Evolutionary conservation across 2,888 invertebrate species (phyloP).

Genomic region (Punctoribates punctum): DNA sequence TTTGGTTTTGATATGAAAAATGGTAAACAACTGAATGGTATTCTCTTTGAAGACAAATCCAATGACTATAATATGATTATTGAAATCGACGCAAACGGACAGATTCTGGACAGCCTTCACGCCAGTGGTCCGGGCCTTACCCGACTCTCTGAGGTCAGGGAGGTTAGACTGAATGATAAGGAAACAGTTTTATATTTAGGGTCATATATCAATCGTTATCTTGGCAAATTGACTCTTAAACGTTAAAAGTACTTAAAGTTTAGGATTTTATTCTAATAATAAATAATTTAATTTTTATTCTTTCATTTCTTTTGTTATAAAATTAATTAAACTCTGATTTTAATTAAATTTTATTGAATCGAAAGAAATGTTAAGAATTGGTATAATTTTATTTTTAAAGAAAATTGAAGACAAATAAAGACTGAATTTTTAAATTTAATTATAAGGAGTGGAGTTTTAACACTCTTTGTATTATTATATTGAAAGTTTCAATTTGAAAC

Average conservation of each 20-base stretch:
- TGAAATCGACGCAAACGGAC: slow-evolving; percentile 25
- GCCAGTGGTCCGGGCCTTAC: slow-evolving; percentile 51
- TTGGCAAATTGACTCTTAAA: slow-evolving; percentile 16
- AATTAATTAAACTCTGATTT: too few relatives aligned
- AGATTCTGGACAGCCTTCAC: slow-evolving; percentile 21
- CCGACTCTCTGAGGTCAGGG: slow-evolving; percentile 52
- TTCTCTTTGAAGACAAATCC: neutral
- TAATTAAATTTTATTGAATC: neutral
- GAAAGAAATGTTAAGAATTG: neutral
- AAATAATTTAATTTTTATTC: too few relatives aligned
- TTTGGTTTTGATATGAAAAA: neutral
- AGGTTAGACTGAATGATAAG: slow-evolving; percentile 41
- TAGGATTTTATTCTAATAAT: neutral
- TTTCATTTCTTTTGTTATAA: too few relatives aligned
- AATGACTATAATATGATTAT: neutral
- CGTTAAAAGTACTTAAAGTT: neutral
- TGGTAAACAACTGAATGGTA: neutral
- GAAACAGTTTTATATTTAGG: slow-evolving; percentile 36
- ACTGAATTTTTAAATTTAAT: too few relatives aligned
- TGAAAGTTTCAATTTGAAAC: too few relatives aligned
- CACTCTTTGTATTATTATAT: too few relatives aligned
- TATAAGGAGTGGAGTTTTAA: too few relatives aligned
- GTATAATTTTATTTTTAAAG: too few relatives aligned
- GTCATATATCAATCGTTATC: slow-evolving; percentile 34
- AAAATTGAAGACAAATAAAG: too few relatives aligned